A percentile compares a stretch with the other conserved stretches of the same genome.
Evolutionary conservation across 2,797 vertebrate species (phyloP).

Genomic region (Petrocephalus sullivani): DNA sequence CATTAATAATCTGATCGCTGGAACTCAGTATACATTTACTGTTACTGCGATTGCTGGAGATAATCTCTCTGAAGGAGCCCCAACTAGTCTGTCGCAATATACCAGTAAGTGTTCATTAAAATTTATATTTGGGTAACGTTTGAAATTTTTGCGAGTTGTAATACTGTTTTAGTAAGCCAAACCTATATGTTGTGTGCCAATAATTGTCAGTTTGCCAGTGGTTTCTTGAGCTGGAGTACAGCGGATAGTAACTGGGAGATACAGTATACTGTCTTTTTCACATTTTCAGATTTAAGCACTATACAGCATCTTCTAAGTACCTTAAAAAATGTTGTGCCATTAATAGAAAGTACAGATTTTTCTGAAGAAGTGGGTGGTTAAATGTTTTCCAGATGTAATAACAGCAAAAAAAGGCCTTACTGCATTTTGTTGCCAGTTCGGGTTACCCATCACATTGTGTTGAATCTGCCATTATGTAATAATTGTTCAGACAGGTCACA

Average conservation of each 20-base stretch:
- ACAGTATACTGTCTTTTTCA: background rate
- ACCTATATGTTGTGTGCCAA: background rate
- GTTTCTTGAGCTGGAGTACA: background rate
- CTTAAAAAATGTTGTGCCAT: background rate
- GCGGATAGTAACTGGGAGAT: background rate
- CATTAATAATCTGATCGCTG: background rate
- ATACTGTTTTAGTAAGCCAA: background rate
- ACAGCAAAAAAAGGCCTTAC: background rate
- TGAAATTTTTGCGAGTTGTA: background rate
- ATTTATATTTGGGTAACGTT: background rate
- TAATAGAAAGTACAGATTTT: background rate
- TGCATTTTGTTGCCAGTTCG: background rate
- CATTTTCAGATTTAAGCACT: background rate
- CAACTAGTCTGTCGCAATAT: background rate
- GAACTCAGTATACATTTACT: background rate
- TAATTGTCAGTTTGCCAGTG: background rate
- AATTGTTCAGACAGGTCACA: background rate
- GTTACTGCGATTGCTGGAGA: background rate
- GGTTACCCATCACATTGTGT: background rate
- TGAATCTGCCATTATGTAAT: background rate
- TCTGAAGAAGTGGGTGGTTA: background rate
- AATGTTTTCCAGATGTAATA: background rate
- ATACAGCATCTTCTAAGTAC: background rate
- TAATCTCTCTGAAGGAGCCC: background rate
- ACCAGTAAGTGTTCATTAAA: background rate